Evolutionary conservation across 2,113 vertebrate species (phyloP).

Genomic region (Microtus oregoni): DNA sequence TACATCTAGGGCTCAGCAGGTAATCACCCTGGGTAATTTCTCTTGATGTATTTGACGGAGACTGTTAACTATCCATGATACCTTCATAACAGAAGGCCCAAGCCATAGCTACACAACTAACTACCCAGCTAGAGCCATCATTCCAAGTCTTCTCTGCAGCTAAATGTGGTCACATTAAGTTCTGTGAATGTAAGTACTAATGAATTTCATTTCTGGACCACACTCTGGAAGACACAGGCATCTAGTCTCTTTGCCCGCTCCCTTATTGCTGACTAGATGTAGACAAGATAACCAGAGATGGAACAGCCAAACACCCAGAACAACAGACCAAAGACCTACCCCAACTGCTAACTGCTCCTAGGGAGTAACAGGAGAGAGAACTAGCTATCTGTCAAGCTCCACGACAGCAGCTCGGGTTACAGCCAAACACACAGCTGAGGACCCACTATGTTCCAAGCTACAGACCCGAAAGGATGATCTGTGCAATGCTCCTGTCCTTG

Average conservation of each 20-base stretch:
- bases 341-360: not conserved
- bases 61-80: not conserved
- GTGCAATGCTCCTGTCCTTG: not conserved
- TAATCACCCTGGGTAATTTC: not conserved
- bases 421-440: not conserved
- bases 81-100: not conserved
- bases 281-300: not conserved
- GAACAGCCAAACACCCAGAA: not conserved
- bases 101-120: not conserved
- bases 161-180: not conserved
- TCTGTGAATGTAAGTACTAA: not conserved
- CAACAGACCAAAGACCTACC: not conserved
- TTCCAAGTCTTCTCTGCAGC: not conserved
- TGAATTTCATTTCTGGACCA: not conserved
- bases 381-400: not conserved
- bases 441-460: not conserved
- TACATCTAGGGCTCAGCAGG: not conserved
- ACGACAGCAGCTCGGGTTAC: rapidly evolving
- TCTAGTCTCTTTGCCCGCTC: too few relatives aligned
- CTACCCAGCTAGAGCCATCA: not conserved
- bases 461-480: not conserved
- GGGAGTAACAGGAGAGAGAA: not conserved
- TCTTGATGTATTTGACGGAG: not conserved
- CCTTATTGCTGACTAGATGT: not conserved
- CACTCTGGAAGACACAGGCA: not conserved